A percentile compares a stretch with the other conserved stretches of the same genome.
These are phyloP conservation scores for Drosophila pullipes DNA, from an alignment of 2,888 invertebrate species.

Conservation along the genomic window DNA sequence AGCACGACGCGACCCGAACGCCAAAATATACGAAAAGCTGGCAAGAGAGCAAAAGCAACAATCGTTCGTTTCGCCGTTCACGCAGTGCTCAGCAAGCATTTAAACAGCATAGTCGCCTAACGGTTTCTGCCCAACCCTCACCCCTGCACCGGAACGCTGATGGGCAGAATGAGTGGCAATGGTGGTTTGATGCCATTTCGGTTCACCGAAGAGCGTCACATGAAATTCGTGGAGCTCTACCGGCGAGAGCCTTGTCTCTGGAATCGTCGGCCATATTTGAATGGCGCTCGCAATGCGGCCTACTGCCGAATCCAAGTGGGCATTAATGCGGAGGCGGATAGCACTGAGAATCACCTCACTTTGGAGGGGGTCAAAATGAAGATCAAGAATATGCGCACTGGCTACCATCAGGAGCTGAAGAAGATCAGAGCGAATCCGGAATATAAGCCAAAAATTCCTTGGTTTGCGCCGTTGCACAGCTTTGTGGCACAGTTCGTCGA, in stretches of 20 bases:
- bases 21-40: conserved; percentile 10
- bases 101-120: conserved; percentile 36
- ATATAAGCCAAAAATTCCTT: conserved; percentile 57
- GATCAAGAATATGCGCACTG: conserved; percentile 62
- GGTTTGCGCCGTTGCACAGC: conserved; percentile 61
- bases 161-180: conserved; percentile 20
- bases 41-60: conserved; percentile 29
- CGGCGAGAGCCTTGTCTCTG: conserved; percentile 68
- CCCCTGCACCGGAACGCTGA: not conserved
- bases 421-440: conserved; percentile 47
- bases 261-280: conserved; percentile 49
- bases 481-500: conserved; percentile 55
- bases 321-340: conserved; percentile 42
- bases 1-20: conserved; percentile 36
- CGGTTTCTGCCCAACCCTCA: conserved; percentile 14
- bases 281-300: conserved; percentile 46
- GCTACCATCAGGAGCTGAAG: conserved; percentile 61
- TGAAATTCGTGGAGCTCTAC: conserved; percentile 65
- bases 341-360: conserved; percentile 38
- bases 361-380: conserved; percentile 61
- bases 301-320: conserved; percentile 63
- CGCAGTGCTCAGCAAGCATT: conserved; percentile 45
- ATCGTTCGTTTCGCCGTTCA: conserved; percentile 5
- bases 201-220: conserved; percentile 62
- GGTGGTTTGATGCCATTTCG: conserved; percentile 51